Evolutionary conservation across 2,797 vertebrate species (phyloP).

Genomic region (Semotilus atromaculatus): DNA sequence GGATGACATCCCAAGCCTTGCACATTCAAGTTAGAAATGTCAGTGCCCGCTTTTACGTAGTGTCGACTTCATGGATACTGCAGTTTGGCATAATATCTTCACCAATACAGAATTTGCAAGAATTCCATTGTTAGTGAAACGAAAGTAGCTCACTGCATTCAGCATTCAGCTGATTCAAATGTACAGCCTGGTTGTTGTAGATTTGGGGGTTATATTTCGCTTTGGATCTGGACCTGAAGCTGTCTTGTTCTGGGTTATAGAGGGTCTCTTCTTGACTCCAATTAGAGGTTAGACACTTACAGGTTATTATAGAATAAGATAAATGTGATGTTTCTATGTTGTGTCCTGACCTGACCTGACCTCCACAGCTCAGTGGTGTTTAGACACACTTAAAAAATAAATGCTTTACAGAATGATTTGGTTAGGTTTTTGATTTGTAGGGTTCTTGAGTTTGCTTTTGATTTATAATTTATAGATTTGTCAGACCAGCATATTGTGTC

Average conservation of each 20-base stretch:
- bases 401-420: background rate
- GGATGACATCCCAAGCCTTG: background rate
- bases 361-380: background rate
- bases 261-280: background rate
- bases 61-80: too few relatives aligned
- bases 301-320: background rate
- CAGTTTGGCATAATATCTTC: background rate
- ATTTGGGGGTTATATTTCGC: background rate
- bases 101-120: background rate
- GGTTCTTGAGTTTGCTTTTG: background rate
- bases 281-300: background rate
- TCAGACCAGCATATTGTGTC: background rate
- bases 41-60: too few relatives aligned
- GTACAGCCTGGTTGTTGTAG: background rate
- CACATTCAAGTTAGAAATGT: too few relatives aligned
- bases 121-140: background rate
- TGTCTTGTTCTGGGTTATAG: background rate
- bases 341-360: slow-evolving; percentile 2
- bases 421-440: background rate
- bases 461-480: background rate
- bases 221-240: background rate
- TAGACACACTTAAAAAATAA: background rate
- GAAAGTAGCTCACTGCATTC: background rate
- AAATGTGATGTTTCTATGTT: background rate
- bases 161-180: background rate